These are phyloP conservation scores for Entomobrya proxima DNA, from an alignment of 2,888 invertebrate genomes.

Conservation along the genomic window DNA sequence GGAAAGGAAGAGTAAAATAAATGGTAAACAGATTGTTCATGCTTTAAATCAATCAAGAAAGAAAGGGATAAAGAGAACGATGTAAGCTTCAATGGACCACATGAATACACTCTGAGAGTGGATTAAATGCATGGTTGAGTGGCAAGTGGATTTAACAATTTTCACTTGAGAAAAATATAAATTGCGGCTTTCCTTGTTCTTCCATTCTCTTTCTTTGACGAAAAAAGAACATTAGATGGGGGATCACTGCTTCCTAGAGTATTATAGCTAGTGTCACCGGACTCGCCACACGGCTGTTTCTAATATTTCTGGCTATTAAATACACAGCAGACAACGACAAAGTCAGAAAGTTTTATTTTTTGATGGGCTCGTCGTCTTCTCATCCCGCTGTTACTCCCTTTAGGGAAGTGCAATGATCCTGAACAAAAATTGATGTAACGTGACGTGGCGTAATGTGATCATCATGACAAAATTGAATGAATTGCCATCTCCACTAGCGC, in stretches of 20 bases:
- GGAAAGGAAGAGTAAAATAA: constrained; percentile 10
- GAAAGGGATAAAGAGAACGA: neutral
- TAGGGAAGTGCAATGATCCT: constrained; percentile 58
- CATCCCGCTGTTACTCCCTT: neutral
- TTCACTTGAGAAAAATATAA: constrained; percentile 28
- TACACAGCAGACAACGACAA: neutral
- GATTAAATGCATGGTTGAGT: constrained; percentile 29
- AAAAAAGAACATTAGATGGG: neutral
- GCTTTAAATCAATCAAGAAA: constrained; percentile 52
- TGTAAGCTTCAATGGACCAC: constrained; percentile 35
- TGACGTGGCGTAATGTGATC: constrained; percentile 62
- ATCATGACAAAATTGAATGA: constrained; percentile 55
- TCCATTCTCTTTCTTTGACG: neutral
- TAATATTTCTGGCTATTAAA: too few species aligned
- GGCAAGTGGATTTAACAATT: constrained; percentile 25
- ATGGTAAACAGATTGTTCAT: constrained; percentile 39
- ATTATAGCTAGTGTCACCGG: too few species aligned
- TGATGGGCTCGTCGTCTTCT: neutral
- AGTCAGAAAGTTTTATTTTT: neutral
- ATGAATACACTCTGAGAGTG: constrained; percentile 13
- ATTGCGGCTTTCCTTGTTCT: neutral
- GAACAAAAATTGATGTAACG: constrained; percentile 60
- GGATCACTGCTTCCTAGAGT: too few species aligned
- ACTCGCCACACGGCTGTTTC: too few species aligned
- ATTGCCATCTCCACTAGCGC: constrained; percentile 11